Evolutionary conservation across 2,797 vertebrate species (phyloP).

Genomic region (Telmatherina bonti): DNA sequence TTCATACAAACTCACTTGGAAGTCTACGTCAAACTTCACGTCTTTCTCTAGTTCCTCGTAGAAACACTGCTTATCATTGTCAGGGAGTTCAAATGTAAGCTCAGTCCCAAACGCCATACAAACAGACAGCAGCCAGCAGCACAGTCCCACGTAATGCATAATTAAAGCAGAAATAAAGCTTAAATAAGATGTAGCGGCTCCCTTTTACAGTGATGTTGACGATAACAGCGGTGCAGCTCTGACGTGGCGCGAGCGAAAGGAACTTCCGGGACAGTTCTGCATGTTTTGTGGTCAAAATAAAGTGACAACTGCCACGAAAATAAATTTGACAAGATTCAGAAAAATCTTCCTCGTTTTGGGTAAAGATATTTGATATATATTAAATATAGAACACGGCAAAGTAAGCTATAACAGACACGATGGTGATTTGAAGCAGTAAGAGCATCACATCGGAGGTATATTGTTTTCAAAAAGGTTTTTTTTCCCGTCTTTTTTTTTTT

Average conservation of each 20-base stretch:
- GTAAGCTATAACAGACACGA: neutral
- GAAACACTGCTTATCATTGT: constrained; percentile 85
- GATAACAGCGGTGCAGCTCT: constrained; percentile 34
- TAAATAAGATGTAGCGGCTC: neutral
- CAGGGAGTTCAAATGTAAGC: constrained; percentile 83
- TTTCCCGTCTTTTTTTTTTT: too few relatives aligned
- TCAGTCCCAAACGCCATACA: constrained; percentile 71
- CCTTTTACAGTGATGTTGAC: neutral
- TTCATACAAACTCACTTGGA: constrained; percentile 73
- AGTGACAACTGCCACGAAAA: neutral
- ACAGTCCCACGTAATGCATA: constrained; percentile 63
- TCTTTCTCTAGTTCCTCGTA: constrained; percentile 81
- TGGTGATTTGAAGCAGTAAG: neutral
- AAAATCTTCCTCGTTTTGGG: neutral
- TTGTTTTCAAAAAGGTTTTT: neutral
- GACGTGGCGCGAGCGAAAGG: constrained; percentile 78
- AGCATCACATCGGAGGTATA: neutral
- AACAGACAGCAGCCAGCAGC: constrained; percentile 58
- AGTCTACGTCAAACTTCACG: constrained; percentile 82
- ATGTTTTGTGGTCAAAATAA: constrained; percentile 18
- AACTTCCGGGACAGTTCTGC: constrained; percentile 73
- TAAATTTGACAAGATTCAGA: neutral
- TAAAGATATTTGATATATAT: neutral
- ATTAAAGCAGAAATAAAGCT: neutral
- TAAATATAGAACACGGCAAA: neutral